phyloP scores from a whole-genome alignment of 2,113 vertebrate species.

The Microtus pennsylvanicus region DNA sequence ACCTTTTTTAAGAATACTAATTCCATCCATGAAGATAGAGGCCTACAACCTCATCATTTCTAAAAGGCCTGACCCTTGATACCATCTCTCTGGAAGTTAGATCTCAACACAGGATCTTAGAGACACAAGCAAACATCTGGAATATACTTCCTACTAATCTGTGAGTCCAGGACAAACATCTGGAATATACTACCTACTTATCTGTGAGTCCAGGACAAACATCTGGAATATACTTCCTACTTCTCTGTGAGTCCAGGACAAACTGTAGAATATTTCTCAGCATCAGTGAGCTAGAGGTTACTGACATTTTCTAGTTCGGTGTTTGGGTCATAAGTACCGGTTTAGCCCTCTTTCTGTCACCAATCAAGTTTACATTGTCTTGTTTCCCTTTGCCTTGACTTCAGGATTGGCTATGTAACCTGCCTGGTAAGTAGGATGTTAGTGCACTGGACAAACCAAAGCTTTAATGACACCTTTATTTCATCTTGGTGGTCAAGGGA shows the following conservation, averaged over 20 bases:
- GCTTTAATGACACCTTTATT: background rate
- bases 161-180: background rate
- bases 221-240: background rate
- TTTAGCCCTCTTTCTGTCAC: background rate
- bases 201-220: background rate
- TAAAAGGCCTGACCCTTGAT: background rate
- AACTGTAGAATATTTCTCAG: background rate
- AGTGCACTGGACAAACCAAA: background rate
- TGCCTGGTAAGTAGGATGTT: background rate
- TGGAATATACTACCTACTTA: background rate
- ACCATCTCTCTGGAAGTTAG: background rate
- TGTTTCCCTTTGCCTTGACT: background rate
- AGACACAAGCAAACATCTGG: background rate
- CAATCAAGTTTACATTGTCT: background rate
- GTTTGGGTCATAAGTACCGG: background rate
- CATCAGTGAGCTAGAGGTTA: background rate
- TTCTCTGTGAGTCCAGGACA: background rate
- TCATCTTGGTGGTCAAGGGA: background rate
- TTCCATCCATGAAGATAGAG: background rate
- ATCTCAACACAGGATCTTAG: background rate
- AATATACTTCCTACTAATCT: background rate
- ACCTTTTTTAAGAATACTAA: background rate
- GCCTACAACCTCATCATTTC: background rate
- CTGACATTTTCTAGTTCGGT: background rate
- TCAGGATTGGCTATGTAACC: background rate